phyloP scores from a whole-genome alignment of 2,888 invertebrate species.

The Elmis aenea region DNA sequence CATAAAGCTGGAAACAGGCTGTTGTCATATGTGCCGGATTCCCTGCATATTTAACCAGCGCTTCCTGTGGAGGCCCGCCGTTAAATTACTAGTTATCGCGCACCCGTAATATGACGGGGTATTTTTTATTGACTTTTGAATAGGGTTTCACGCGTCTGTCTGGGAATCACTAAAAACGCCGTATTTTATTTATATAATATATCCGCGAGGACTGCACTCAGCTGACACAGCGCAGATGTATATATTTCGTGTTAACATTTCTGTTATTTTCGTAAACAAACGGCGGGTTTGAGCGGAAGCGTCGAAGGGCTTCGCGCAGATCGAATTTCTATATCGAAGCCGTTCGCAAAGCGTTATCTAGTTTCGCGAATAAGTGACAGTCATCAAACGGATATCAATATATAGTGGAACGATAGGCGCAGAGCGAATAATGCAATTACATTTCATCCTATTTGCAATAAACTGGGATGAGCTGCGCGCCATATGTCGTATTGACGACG shows the following conservation, averaged over 20 bases:
- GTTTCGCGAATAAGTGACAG: conserved; percentile 33
- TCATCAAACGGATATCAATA: conserved; percentile 26
- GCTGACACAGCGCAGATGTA: conserved; percentile 14
- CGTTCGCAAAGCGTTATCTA: conserved; percentile 33
- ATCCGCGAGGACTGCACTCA: conserved; percentile 12
- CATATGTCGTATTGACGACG: conserved; percentile 5
- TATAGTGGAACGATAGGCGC: conserved; percentile 15
- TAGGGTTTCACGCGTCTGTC: conserved; percentile 15
- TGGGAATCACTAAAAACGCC: conserved; percentile 17
- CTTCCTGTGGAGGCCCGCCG: conserved; percentile 32
- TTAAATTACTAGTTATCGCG: conserved; percentile 32
- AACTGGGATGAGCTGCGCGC: conserved; percentile 15
- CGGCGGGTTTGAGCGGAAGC: conserved; percentile 15
- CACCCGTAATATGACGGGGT: conserved; percentile 15
- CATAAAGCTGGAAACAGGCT: conserved; percentile 47
- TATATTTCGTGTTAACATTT: conserved; percentile 12
- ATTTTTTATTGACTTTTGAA: conserved; percentile 15
- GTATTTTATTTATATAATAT: conserved; percentile 18
- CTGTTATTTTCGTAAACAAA: conserved; percentile 22
- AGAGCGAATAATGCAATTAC: conserved; percentile 19
- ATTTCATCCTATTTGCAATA: conserved; percentile 19
- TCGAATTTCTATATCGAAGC: conserved; percentile 38
- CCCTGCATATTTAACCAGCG: conserved; percentile 41
- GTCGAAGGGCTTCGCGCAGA: conserved; percentile 31
- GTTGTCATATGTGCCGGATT: conserved; percentile 43